These are phyloP conservation scores for Microplitis manilae DNA, from an alignment of 2,888 invertebrate genomes.

Conservation along the genomic window DNA sequence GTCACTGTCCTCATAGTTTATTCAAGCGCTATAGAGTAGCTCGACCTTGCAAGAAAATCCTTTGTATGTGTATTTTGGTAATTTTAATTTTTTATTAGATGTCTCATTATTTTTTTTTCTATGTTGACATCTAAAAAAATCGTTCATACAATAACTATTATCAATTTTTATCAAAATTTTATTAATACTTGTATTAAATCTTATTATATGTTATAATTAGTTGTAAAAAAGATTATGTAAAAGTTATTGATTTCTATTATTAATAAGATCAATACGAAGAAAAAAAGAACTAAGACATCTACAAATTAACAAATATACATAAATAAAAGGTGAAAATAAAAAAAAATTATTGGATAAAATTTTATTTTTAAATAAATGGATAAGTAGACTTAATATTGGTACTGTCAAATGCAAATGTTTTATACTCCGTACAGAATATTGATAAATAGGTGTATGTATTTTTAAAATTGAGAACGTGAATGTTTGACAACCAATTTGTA, in stretches of 20 bases:
- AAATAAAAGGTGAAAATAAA: not conserved
- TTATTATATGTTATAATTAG: too few relatives aligned
- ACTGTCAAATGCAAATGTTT: not conserved
- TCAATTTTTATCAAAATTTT: not conserved
- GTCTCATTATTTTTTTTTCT: constrained; percentile 1
- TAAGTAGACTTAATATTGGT: not conserved
- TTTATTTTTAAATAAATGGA: not conserved
- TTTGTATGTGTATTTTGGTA: not conserved
- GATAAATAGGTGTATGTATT: not conserved
- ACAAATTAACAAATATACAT: too few relatives aligned
- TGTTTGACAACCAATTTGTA: constrained; percentile 13
- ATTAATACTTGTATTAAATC: too few relatives aligned
- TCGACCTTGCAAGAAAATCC: constrained; percentile 18
- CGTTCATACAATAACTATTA: not conserved
- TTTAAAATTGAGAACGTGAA: constrained; percentile 7
- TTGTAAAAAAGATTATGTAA: too few relatives aligned
- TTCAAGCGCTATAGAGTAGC: constrained; percentile 21
- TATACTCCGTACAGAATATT: not conserved
- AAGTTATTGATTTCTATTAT: too few relatives aligned
- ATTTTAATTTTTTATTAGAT: constrained; percentile 5
- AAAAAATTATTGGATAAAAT: not conserved
- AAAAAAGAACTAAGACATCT: too few relatives aligned
- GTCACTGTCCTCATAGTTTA: constrained; percentile 35
- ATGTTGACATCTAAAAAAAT: not conserved
- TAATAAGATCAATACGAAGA: too few relatives aligned